Evolutionary conservation across 2,113 vertebrate species (phyloP).

Genomic region (Pontoporia blainvillei): DNA sequence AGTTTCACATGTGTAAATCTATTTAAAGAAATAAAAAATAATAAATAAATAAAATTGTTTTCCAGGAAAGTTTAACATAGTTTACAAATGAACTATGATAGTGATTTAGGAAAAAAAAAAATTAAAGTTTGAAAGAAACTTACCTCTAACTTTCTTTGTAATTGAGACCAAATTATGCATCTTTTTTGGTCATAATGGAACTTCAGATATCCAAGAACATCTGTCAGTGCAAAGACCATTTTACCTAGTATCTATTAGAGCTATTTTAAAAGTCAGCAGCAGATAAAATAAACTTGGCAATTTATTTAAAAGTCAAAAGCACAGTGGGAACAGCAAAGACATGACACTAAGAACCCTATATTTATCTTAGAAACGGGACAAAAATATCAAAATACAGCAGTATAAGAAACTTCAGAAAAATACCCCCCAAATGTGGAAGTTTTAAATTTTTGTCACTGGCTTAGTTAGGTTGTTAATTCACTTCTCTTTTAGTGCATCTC

Average conservation of each 20-base stretch:
- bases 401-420: neutral
- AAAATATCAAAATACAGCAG: neutral
- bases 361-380: neutral
- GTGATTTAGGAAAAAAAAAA: neutral
- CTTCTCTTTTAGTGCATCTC: neutral
- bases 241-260: neutral
- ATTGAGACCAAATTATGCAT: neutral
- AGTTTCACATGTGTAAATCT: neutral
- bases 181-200: neutral
- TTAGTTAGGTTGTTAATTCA: neutral
- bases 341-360: neutral
- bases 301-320: constrained; percentile 3
- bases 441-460: neutral
- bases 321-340: neutral
- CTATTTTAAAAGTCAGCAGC: neutral
- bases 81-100: neutral
- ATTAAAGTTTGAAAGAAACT: neutral
- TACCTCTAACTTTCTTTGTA: neutral
- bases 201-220: constrained; percentile 4
- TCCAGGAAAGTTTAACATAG: neutral
- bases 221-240: neutral
- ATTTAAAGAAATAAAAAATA: constrained; percentile 26
- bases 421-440: neutral
- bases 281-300: neutral
- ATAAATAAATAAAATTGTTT: neutral